These are phyloP conservation scores for Pelodytes ibericus DNA, from an alignment of 2,797 vertebrate species.

Conservation along the genomic window DNA sequence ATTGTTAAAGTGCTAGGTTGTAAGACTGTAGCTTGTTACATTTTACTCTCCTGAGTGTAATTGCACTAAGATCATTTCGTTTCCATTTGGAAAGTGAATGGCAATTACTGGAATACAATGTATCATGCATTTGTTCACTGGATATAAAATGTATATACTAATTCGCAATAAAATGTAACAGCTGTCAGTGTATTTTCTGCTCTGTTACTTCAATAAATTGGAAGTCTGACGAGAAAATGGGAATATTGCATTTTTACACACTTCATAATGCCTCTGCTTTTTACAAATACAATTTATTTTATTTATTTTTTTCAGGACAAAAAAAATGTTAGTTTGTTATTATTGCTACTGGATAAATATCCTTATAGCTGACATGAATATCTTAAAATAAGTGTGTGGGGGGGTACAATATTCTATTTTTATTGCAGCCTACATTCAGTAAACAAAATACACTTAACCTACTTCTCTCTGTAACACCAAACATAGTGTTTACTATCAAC, in stretches of 20 bases:
- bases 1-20: constrained; percentile 80
- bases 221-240: constrained; percentile 88
- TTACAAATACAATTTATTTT: constrained; percentile 94
- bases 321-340: constrained; percentile 85
- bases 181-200: constrained; percentile 99
- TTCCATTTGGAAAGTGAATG: constrained; percentile 86
- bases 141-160: constrained; percentile 97
- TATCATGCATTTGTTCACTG: constrained; percentile 87
- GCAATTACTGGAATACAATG: constrained; percentile 98
- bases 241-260: constrained; percentile 90
- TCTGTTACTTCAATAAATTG: constrained; percentile 99
- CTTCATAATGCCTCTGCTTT: constrained; percentile 83
- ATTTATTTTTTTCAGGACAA: constrained; percentile 80
- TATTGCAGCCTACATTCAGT: constrained; percentile 77
- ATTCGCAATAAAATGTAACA: constrained; percentile 99
- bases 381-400: constrained; percentile 77
- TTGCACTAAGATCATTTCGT: constrained; percentile 86
- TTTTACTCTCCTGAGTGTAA: constrained; percentile 87
- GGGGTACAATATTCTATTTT: constrained; percentile 77
- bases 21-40: constrained; percentile 86
- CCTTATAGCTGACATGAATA: constrained; percentile 81
- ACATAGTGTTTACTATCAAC: constrained; percentile 52
- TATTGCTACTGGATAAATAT: constrained; percentile 86
- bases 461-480: constrained; percentile 71
- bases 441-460: constrained; percentile 82